Conservation (phyloP, 2,888 invertebrate genomes). For the Nymphalis c-album region DNA sequence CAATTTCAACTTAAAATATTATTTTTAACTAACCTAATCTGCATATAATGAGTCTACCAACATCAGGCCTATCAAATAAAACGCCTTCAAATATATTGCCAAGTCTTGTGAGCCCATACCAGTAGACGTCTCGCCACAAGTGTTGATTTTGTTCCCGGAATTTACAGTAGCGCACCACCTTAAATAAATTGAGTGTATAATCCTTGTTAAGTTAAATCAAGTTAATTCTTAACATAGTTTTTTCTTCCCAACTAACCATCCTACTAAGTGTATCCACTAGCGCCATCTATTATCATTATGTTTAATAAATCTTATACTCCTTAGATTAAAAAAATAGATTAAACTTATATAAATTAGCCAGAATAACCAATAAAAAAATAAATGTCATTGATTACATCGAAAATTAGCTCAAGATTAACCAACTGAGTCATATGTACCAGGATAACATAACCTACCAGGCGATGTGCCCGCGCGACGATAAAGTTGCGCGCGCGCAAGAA, state of each 20-base stretch:
- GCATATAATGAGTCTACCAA: conserved; percentile 85
- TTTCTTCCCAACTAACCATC: no score
- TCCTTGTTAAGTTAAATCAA: no score
- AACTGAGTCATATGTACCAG: conserved; percentile 40
- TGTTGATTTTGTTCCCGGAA: conserved; percentile 87
- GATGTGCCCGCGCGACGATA: conserved; percentile 85
- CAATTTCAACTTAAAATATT: conserved; percentile 1
- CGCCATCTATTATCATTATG: conserved; percentile 12
- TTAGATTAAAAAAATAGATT: background rate
- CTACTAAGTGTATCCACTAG: background rate
- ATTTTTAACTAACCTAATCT: conserved; percentile 79
- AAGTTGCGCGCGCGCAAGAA: conserved; percentile 88
- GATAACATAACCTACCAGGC: conserved; percentile 81
- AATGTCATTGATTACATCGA: conserved; percentile 24
- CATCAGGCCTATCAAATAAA: conserved; percentile 71
- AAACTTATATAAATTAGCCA: no score
- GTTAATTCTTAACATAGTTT: no score
- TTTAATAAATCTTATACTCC: background rate
- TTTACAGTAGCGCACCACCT: conserved; percentile 87
- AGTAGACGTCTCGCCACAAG: conserved; percentile 85
- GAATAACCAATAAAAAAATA: background rate
- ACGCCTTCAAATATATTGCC: conserved; percentile 85
- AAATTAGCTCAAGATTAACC: conserved; percentile 31
- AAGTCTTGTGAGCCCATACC: conserved; percentile 82
- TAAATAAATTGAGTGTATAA: conserved; percentile 42